phyloP scores from a whole-genome alignment of 2,797 vertebrate species.

The Erethizon dorsatum region DNA sequence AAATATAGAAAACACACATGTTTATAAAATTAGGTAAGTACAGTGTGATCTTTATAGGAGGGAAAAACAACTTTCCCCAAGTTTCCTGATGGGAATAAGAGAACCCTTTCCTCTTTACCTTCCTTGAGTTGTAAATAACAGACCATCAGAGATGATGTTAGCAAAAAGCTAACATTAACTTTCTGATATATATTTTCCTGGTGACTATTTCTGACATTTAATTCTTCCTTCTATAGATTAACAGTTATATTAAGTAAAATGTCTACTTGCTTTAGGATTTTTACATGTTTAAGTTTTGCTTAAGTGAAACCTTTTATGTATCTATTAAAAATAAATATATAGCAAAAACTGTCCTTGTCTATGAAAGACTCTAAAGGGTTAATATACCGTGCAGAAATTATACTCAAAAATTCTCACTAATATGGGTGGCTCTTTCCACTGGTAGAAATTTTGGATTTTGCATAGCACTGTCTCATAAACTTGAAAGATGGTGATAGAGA shows the following conservation, averaged over 20 bases:
- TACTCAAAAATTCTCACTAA: neutral
- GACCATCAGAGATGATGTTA: accelerated
- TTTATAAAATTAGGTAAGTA: conserved; percentile 60
- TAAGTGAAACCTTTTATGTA: neutral
- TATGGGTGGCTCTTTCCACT: neutral
- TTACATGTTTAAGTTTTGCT: neutral
- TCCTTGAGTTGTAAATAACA: conserved; percentile 65
- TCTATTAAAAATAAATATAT: conserved; percentile 66
- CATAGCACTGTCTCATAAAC: conserved; percentile 12
- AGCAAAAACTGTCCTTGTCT: conserved; percentile 26
- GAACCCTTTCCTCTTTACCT: conserved; percentile 50
- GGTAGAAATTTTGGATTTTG: conserved; percentile 17
- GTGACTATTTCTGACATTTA: neutral
- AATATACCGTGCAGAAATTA: neutral
- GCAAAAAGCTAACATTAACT: conserved; percentile 72
- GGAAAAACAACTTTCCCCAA: conserved; percentile 47
- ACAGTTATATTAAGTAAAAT: conserved; percentile 38
- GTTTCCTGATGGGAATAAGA: conserved; percentile 78
- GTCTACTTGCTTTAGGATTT: conserved; percentile 34
- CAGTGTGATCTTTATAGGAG: neutral
- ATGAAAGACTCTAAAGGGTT: neutral
- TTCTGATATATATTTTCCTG: conserved; percentile 79
- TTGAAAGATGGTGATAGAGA: neutral
- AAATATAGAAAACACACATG: conserved; percentile 10
- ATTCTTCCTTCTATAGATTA: conserved; percentile 27